Base-by-base conservation (phyloP, 2,113 vertebrate species). In the Triplophysa tibetana region DNA sequence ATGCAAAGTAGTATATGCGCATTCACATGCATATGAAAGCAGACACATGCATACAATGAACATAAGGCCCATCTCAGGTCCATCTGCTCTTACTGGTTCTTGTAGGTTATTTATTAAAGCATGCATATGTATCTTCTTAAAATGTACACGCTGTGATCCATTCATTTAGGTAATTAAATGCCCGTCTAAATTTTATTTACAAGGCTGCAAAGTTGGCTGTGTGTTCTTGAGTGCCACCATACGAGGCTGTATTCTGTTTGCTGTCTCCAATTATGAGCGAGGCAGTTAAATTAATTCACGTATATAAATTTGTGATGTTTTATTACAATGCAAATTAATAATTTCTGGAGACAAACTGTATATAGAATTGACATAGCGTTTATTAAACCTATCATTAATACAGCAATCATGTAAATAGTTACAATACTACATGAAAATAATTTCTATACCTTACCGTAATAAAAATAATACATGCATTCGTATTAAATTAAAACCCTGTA, bases 151-250 rank as follows among this genome's bases (percentile, higher is more conserved):
- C 84, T 86, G 83, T 17, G 74, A 81, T 77, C 83, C 88, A 88
- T 89, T 90, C 83, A 90, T 90, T 90, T 89, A 88, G 85, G 90
- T 85, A 86, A 91, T 91, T 88, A 88, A 90, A 88, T 26, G 75
- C 81, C 83, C 79, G 85, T 79, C 75, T 72, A 26, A 88, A 83
- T 68, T 75, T 83, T 86, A 89, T 89, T 91, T 87, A 90, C 84
- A 84, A 80, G 79, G 75, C 68, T 86, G 84, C 86, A 87, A 90
- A 87, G 69, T 9, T 68, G 69, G 63, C 75, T 13, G 29, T n/a
- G n/a, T n/a, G n/a, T 21, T 64, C 8, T 77, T 61, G 60, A 26
- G 0, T 64, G 41, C 19, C 12, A 26, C 78, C 52, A 54, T 54
- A 24, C 66, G 16, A 78, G 17, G 79, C 68, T 75, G 68, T 75